A percentile compares a stretch with the other conserved stretches of the same genome.
Conservation (phyloP, 1,140 invertebrate species). For the Scaptomyza graminum region DNA sequence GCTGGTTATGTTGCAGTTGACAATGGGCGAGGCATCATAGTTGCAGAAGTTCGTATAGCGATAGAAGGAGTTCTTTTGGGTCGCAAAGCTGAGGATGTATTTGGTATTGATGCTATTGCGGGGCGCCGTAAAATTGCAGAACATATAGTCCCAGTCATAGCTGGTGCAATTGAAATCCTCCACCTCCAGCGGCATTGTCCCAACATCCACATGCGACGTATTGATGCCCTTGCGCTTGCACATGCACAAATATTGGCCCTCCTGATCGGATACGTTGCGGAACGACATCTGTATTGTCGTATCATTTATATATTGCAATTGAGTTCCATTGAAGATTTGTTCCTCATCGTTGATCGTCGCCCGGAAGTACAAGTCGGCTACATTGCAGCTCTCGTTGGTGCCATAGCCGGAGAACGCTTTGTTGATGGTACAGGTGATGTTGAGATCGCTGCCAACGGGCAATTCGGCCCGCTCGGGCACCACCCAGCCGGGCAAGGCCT, state of each 20-base stretch:
- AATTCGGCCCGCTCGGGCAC: conserved; percentile 46
- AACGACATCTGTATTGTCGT: conserved; percentile 50
- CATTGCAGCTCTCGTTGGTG: conserved; percentile 29
- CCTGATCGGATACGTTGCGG: conserved; percentile 47
- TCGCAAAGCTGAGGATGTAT: conserved; percentile 57
- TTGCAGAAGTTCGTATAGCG: conserved; percentile 60
- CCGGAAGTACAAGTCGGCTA: conserved; percentile 51
- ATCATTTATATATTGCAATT: conserved; percentile 42
- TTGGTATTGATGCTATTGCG: conserved; percentile 60
- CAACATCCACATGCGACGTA: conserved; percentile 49
- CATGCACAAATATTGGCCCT: conserved; percentile 60
- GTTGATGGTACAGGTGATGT: conserved; percentile 67
- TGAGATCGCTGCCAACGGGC: conserved; percentile 57
- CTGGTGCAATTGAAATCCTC: conserved; percentile 63
- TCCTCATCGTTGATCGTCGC: conserved; percentile 2
- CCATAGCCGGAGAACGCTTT: conserved; percentile 29
- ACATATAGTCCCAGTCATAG: conserved; percentile 66
- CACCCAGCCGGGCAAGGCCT: conserved; percentile 53
- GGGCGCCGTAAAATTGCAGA: conserved; percentile 69
- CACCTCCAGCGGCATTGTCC: conserved; percentile 51
- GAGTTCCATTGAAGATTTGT: conserved; percentile 2
- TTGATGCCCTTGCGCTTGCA: conserved; percentile 53
- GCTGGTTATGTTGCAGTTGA: conserved; percentile 67
- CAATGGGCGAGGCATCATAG: conserved; percentile 54
- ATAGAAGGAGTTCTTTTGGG: conserved; percentile 39